A percentile compares a stretch with the other conserved stretches of the same genome.
phyloP scores from a whole-genome alignment of 2,888 invertebrate species.

The Chalcosyrphus nemorum region DNA sequence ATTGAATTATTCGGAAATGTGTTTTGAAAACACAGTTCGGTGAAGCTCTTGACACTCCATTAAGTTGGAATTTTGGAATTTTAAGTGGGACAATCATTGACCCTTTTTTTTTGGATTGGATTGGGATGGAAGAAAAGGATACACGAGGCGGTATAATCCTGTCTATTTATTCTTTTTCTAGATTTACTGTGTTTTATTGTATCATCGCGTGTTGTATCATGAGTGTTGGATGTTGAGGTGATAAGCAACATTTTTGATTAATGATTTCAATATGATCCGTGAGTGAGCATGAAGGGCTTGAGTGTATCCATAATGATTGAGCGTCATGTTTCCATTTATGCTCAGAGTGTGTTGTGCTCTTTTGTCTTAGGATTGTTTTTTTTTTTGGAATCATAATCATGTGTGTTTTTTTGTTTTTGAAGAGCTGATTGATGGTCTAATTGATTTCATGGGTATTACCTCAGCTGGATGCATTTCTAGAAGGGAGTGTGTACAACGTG shows the following conservation, averaged over 20 bases:
- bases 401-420: not conserved
- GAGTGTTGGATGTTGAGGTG: not conserved
- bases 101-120: conserved; percentile 48
- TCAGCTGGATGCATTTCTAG: conserved; percentile 7
- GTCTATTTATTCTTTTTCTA: conserved; percentile 39
- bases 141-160: conserved; percentile 56
- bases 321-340: conserved; percentile 21
- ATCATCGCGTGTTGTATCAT: conserved; percentile 27
- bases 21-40: conserved; percentile 63
- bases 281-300: conserved; percentile 23
- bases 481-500: not conserved
- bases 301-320: conserved; percentile 11
- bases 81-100: conserved; percentile 72
- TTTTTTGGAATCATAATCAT: not conserved
- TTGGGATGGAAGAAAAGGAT: conserved; percentile 42
- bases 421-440: conserved; percentile 13
- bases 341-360: not conserved
- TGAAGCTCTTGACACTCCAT: conserved; percentile 71
- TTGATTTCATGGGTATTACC: conserved; percentile 29
- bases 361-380: conserved; percentile 18
- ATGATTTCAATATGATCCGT: conserved; percentile 45
- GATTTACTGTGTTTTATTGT: conserved; percentile 55
- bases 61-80: conserved; percentile 61
- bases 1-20: conserved; percentile 56
- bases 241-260: conserved; percentile 59